Evolutionary conservation across 2,888 invertebrate genomes (phyloP), one percentile per base, ranked within the genome.

Genomic region (Pollenia griseotomentosa): DNA sequence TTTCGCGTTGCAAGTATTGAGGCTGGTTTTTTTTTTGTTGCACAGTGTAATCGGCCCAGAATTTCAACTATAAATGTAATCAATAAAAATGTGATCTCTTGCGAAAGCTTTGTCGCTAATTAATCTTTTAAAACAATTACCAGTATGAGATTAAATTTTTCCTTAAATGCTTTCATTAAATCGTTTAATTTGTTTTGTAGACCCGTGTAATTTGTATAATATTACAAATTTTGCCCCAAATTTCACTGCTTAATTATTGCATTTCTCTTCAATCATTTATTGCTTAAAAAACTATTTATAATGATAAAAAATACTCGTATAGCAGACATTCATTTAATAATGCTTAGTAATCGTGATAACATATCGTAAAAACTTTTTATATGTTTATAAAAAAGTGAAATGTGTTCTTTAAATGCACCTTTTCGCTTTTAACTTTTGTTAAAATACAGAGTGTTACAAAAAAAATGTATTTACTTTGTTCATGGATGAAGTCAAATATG

Each of bases 241-340:
- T 65, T 16, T 11, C 5, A 9, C 16, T n/a, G 12, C 16, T 42
- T 65, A 6, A 10, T 57, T 19, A 6, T 57, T 23, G 16, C 55
- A 57, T 68, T 51, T 66, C 14, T 53, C 40, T 23, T 23, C 40
- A 70, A 61, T 51, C 48, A 40, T 61, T 61, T 61, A 59, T 61
- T n/a, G 48, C 33, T 61, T 74, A 48, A 51, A 74, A 59, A 70
- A 55, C 40, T 51, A 70, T 68, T 63, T 68, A 19, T 53, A 57
- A 44, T 46, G 57, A 73, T 59, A 74, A 46, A 57, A 59, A 46
- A 59, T 8, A 33, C 33, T 33, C 6, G 33, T 33, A 33, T 5
- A 33, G 5, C 4, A 33, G 33, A 51, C 23, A 68, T 23, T 68
- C 16, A 57, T 4, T 33, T 33, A 55, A 10, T 33, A 46, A 48